Evolutionary conservation across 2,113 vertebrate genomes (phyloP), one percentile per base, ranked within the genome.

Genomic region (Xerus inauris): DNA sequence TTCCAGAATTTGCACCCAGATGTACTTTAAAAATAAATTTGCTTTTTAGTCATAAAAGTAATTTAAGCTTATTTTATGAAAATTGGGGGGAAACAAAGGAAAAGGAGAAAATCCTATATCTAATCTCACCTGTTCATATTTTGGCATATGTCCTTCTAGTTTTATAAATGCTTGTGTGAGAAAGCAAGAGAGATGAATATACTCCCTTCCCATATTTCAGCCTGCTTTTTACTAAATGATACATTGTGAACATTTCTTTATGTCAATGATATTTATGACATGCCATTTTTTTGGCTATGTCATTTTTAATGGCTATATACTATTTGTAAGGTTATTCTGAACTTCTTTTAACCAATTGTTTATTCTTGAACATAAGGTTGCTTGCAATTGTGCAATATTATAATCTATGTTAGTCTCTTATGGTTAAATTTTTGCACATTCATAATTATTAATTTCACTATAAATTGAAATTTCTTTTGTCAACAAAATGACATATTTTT

Each of bases 401-500:
- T 47, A 72, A 85, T 26, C 16, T 59, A 72, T 77, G 26, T 38
- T 93, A 28, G 30, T 38, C 51, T 38, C 42, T 81, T 62, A 59
- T 35, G 4, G 57, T 32, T 87, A 72, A 96, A 73, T 93, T 19
- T 89, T 92, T 91, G 38, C n/a, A 88, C n/a, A 88, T 57, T 59
- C 28, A 45, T 54, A n/a, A 86, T 82, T 72, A 69, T 4, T 40
- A 49, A 28, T 73, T 83, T 26, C 32, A 69, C 45, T 62, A 24
- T 35, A 67, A 77, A 47, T 24, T 40, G 8, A 85, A 83, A 35
- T 59, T 77, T 30, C 26, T 57, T 69, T 19, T 17, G 38, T 75
- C 67, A 88, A 65, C 42, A 65, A 65, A 83, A 9, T 77, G 73
- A 47, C 3, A 45, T 19, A 85, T 35, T 85, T 80, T 93, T 85